Base-by-base conservation (phyloP, 2,113 vertebrate species). In the Miniopterus natalensis region DNA sequence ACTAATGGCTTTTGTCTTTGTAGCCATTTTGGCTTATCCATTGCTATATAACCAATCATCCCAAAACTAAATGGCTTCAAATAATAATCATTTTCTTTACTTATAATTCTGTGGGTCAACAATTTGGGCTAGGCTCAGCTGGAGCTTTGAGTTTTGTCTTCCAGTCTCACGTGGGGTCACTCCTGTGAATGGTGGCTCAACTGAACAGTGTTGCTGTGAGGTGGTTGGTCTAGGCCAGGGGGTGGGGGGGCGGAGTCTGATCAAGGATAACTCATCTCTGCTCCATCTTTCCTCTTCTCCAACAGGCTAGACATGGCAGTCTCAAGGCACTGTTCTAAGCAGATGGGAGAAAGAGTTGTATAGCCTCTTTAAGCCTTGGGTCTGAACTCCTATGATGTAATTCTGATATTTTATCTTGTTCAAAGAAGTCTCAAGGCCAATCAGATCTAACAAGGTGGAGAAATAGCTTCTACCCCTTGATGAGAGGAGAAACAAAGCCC, bases 1-100 rank as follows among this genome's bases (percentile, higher is more conserved):
- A 93, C 65, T 80, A 90, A 91, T 55, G 14, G n/a, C 36, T 65
- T 93, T 93, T 74, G 25, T 70, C 53, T 63, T 65, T 88, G 36
- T 92, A 92, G 55, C 10, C 71, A 84, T 8, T 86, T 49, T 47
- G 70, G n/a, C 9, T 70, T 92, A 74, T 53, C 29, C 70, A 18
- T 71, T 90, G 15, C 21, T 80, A 29, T 66, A 15, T 74, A 90
- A 92, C 27, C 88, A 92, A 45, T 17, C 4, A 70, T 70, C 15
- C 15, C 12, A 11, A 94, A 90, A 77, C 8, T 51, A 25, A 95
- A 61, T 87, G 13, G 9, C 9, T 84, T 79, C 17, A 87, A 68
- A 87, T 86, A 79, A 63, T 70, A 81, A 75, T 84, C 6, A 79
- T 83, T 90, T 87, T 8, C 25, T 74, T 66, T 90, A 74, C 27